These are phyloP conservation scores for Mus caroli DNA, from an alignment of 2,797 vertebrate genomes.

Conservation along the genomic window DNA sequence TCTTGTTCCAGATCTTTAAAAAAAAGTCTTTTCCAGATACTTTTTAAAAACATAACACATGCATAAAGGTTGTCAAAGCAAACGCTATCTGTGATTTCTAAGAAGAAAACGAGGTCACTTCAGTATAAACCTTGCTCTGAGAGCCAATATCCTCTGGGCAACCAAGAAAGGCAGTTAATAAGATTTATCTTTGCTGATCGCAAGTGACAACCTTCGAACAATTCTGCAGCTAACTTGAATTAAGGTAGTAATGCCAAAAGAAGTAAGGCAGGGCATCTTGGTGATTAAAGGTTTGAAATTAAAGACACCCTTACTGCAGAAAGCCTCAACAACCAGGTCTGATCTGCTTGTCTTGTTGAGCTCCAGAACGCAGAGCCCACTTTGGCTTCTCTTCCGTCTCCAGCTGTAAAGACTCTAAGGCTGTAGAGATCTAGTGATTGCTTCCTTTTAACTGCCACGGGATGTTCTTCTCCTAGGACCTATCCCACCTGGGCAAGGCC, in stretches of 20 bases:
- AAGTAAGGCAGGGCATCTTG: slow-evolving; percentile 2
- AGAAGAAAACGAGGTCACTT: slow-evolving; percentile 51
- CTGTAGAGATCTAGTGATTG: slow-evolving; percentile 30
- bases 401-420: neutral
- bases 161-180: slow-evolving; percentile 58
- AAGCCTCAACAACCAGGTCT: neutral
- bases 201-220: slow-evolving; percentile 45
- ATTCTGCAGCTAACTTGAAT: slow-evolving; percentile 52
- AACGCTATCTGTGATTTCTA: slow-evolving; percentile 67
- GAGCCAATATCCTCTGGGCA: slow-evolving; percentile 50
- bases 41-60: slow-evolving; percentile 53
- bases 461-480: slow-evolving; percentile 41
- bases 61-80: slow-evolving; percentile 41
- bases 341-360: slow-evolving; percentile 34
- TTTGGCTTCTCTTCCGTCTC: neutral
- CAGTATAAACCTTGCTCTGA: slow-evolving; percentile 35
- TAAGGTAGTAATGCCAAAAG: slow-evolving; percentile 29
- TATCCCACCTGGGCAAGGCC: neutral
- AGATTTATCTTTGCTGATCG: slow-evolving; percentile 70
- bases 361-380: slow-evolving; percentile 19
- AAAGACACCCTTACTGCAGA: neutral
- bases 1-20: neutral
- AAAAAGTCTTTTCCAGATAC: slow-evolving; percentile 20
- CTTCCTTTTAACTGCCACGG: slow-evolving; percentile 53
- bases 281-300: slow-evolving; percentile 34